These are phyloP conservation scores for Schmidtea mediterranea DNA, from an alignment of 1,140 invertebrate species.

Conservation along the genomic window DNA sequence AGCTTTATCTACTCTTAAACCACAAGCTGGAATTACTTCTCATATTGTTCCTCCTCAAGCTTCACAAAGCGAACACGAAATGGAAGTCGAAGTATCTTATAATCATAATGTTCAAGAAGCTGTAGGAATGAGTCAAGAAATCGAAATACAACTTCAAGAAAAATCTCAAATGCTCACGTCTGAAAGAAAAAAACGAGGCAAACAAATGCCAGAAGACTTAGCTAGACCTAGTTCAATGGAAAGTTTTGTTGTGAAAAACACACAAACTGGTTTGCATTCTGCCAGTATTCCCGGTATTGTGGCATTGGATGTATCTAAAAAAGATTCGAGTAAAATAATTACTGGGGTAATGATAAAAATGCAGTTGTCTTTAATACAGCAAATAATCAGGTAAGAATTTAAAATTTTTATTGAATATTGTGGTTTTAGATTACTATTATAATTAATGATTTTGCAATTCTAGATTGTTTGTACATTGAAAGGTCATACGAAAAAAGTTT, in stretches of 20 bases:
- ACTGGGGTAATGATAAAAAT: slow-evolving; percentile 87
- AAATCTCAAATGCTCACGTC: slow-evolving; percentile 75
- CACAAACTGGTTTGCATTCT: slow-evolving; percentile 69
- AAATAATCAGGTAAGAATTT: slow-evolving; percentile 75
- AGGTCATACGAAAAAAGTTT: slow-evolving; percentile 72
- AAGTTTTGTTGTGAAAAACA: slow-evolving; percentile 49
- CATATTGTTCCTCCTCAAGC: slow-evolving; percentile 9
- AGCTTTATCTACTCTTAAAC: slow-evolving; percentile 77
- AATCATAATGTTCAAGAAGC: not conserved
- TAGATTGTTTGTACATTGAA: slow-evolving; percentile 63
- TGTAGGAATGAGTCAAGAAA: not conserved
- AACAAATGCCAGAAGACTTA: slow-evolving; percentile 73
- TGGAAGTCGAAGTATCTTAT: not conserved
- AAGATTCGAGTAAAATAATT: slow-evolving; percentile 66
- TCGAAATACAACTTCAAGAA: slow-evolving; percentile 43
- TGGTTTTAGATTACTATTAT: no score
- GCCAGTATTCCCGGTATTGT: slow-evolving; percentile 83
- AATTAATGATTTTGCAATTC: no score
- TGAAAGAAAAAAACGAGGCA: slow-evolving; percentile 71
- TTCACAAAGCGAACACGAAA: not conserved
- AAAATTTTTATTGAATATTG: no score
- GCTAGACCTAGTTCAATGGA: slow-evolving; percentile 53
- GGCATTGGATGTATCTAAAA: slow-evolving; percentile 61
- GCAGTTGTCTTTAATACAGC: slow-evolving; percentile 93
- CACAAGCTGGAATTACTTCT: slow-evolving; percentile 34